Evolutionary conservation across 2,797 vertebrate genomes (phyloP).

Genomic region (Allobates femoralis): DNA sequence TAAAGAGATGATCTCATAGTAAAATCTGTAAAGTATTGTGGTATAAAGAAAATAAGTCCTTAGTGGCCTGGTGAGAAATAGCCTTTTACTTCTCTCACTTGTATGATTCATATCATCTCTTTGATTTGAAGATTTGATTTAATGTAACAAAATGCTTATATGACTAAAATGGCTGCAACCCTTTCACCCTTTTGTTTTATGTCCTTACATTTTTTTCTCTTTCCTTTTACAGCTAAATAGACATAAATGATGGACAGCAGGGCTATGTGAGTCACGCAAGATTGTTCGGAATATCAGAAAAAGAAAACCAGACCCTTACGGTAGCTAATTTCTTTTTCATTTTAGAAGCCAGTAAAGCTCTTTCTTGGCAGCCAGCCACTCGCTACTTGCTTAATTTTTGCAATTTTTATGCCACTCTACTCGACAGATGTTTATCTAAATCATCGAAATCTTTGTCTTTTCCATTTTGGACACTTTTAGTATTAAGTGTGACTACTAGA

Average conservation of each 20-base stretch:
- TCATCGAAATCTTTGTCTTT: constrained; percentile 74
- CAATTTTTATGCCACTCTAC: constrained; percentile 67
- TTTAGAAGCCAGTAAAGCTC: neutral
- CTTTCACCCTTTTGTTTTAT: neutral
- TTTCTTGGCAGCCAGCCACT: constrained; percentile 67
- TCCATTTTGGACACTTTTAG: constrained; percentile 71
- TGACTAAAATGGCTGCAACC: neutral
- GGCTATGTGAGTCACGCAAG: constrained; percentile 20
- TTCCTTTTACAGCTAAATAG: neutral
- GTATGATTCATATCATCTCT: no score
- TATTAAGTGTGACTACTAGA: constrained; percentile 69
- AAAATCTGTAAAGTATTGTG: neutral
- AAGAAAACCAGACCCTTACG: constrained; percentile 2
- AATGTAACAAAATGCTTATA: constrained; percentile 2
- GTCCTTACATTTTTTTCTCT: constrained; percentile 9
- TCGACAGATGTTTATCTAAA: constrained; percentile 77
- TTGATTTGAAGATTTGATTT: neutral
- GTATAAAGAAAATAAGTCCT: neutral
- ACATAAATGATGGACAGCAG: constrained; percentile 23
- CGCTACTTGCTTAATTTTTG: constrained; percentile 63
- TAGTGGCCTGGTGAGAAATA: no score
- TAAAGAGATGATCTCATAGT: no score
- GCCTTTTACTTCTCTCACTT: no score
- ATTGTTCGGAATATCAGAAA: constrained; percentile 17
- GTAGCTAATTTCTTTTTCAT: constrained; percentile 53